phyloP scores from a whole-genome alignment of 2,888 invertebrate species.

The Alloplasta piceator region DNA sequence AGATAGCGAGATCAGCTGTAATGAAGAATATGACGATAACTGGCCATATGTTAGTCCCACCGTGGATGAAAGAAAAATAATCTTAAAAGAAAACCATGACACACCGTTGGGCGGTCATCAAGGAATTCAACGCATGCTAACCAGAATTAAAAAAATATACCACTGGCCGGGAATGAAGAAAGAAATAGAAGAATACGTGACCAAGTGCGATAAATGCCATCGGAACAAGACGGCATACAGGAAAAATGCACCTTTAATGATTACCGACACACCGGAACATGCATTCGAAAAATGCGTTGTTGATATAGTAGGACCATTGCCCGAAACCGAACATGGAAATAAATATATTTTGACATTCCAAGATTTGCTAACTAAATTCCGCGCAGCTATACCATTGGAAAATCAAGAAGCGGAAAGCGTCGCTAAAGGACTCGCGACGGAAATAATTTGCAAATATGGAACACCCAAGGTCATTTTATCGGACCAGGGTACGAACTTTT shows the following conservation, averaged over 20 bases:
- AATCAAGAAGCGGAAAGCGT: conserved; percentile 61
- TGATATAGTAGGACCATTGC: conserved; percentile 67
- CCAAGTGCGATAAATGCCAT: conserved; percentile 46
- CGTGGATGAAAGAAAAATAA: not conserved
- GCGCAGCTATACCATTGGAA: conserved; percentile 38
- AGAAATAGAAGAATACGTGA: conserved; percentile 43
- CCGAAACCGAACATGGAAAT: conserved; percentile 49
- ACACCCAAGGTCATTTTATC: conserved; percentile 64
- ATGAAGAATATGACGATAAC: not conserved
- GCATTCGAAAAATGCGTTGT: conserved; percentile 63
- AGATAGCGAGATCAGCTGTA: not conserved
- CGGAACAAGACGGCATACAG: conserved; percentile 34
- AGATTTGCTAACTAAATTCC: conserved; percentile 44
- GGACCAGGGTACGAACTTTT: conserved; percentile 28
- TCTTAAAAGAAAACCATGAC: conserved; percentile 51
- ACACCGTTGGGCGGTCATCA: conserved; percentile 52
- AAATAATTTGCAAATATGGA: conserved; percentile 62
- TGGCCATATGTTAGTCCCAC: not conserved
- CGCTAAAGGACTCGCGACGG: conserved; percentile 41
- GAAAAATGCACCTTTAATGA: conserved; percentile 58
- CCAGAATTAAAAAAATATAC: conserved; percentile 58
- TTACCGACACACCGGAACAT: conserved; percentile 47
- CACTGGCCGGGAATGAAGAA: conserved; percentile 64
- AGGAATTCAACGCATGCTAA: conserved; percentile 56
- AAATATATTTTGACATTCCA: conserved; percentile 40